Percentiles rank a stretch among this genome's conserved stretches.
These are phyloP conservation scores for Cheiracanthium punctorium DNA, from an alignment of 2,888 invertebrate species.

Conservation along the genomic window DNA sequence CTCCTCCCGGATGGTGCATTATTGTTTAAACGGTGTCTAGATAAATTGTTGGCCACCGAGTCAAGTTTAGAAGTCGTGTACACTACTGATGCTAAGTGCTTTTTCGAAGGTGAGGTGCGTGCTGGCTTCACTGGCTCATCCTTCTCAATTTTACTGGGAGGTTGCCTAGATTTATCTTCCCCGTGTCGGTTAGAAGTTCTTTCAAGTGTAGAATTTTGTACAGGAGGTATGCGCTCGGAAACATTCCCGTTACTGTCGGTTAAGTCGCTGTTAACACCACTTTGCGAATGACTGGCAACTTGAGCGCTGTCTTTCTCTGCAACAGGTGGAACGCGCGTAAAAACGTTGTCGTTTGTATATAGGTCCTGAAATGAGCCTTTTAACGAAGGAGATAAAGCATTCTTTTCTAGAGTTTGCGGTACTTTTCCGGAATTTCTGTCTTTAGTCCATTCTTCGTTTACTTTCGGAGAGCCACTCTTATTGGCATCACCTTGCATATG, in stretches of 20 bases:
- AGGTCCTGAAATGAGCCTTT: slow-evolving; percentile 54
- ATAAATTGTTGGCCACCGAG: slow-evolving; percentile 37
- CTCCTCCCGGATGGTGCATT: slow-evolving; percentile 15
- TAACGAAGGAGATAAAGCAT: slow-evolving; percentile 42
- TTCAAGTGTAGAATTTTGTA: slow-evolving; percentile 18
- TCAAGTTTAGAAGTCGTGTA: slow-evolving; percentile 55
- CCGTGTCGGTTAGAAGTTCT: background rate
- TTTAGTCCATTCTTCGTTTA: slow-evolving; percentile 43
- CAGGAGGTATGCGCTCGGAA: slow-evolving; percentile 15
- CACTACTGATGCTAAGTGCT: slow-evolving; percentile 48
- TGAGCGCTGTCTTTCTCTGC: slow-evolving; percentile 25
- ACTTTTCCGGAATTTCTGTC: slow-evolving; percentile 30
- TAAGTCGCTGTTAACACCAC: background rate
- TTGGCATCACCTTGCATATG: slow-evolving; percentile 57
- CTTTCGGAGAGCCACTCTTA: slow-evolving; percentile 31
- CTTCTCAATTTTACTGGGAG: slow-evolving; percentile 13
- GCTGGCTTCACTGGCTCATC: background rate
- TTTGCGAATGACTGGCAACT: slow-evolving; percentile 6
- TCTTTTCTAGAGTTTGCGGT: slow-evolving; percentile 34
- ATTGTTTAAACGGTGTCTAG: slow-evolving; percentile 27
- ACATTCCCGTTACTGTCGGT: background rate
- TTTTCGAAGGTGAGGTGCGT: slow-evolving; percentile 17
- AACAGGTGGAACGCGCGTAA: slow-evolving; percentile 30
- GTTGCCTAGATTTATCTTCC: background rate
- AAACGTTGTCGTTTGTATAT: slow-evolving; percentile 46